A percentile compares a stretch with the other conserved stretches of the same genome.
phyloP scores from a whole-genome alignment of 2,888 invertebrate genomes.

The Trichacis sp. region DNA sequence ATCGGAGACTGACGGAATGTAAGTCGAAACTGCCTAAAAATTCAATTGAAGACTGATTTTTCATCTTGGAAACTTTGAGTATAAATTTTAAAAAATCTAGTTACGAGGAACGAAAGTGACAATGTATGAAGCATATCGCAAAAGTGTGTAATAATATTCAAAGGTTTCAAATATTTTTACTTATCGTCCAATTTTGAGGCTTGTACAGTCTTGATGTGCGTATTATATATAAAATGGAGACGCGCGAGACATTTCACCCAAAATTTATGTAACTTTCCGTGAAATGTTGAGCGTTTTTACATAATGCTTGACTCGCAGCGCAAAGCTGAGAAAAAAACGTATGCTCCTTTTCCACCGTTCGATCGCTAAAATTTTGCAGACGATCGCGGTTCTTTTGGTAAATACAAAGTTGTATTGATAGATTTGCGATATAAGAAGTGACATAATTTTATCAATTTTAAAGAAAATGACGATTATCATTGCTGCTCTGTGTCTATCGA shows the following conservation, averaged over 20 bases:
- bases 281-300: conserved; percentile 14
- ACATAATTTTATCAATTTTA: no score
- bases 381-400: conserved; percentile 23
- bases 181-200: background rate
- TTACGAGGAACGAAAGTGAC: no score
- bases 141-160: background rate
- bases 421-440: no score
- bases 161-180: background rate
- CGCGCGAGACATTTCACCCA: no score
- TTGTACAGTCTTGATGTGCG: background rate
- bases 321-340: conserved; percentile 33
- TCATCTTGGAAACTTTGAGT: background rate
- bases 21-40: conserved; percentile 22
- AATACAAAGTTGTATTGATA: conserved; percentile 18
- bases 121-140: background rate
- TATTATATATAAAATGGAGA: no score
- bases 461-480: no score
- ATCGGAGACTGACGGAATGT: background rate
- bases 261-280: background rate
- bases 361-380: conserved; percentile 24
- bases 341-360: conserved; percentile 40
- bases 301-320: conserved; percentile 34
- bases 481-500: no score
- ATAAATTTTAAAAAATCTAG: background rate
- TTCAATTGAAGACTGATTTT: conserved; percentile 24